Evolutionary conservation across 2,888 invertebrate genomes (phyloP).

Genomic region (Drosophila subquinaria): DNA sequence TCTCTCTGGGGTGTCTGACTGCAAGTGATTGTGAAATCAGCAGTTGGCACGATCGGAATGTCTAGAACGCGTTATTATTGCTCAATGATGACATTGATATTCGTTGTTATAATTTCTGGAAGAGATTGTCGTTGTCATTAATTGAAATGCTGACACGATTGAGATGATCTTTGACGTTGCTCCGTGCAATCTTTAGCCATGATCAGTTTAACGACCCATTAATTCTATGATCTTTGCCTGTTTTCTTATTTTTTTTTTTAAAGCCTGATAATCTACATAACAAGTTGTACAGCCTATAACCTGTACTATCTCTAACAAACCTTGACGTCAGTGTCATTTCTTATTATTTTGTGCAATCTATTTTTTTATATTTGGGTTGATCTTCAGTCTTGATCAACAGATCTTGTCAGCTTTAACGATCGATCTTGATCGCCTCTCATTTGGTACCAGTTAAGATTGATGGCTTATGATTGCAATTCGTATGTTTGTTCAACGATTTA

Average conservation of each 20-base stretch:
- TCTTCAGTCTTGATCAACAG: background rate
- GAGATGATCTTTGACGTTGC: conserved; percentile 37
- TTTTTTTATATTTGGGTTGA: background rate
- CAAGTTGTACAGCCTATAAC: conserved; percentile 21
- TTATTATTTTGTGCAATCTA: background rate
- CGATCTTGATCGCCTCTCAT: conserved; percentile 8
- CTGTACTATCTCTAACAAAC: background rate
- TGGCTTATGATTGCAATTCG: conserved; percentile 24
- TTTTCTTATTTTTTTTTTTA: background rate
- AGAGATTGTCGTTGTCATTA: conserved; percentile 30
- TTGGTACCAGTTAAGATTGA: conserved; percentile 50
- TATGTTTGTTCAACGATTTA: conserved; percentile 52
- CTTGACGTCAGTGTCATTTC: conserved; percentile 7
- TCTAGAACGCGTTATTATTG: conserved; percentile 40
- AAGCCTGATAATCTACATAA: conserved; percentile 31
- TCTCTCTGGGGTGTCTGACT: conserved; percentile 12
- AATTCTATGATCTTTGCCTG: conserved; percentile 35
- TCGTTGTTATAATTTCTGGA: conserved; percentile 14
- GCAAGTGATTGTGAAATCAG: conserved; percentile 12
- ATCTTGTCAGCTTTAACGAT: background rate
- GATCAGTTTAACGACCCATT: conserved; percentile 39
- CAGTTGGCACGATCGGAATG: conserved; percentile 61
- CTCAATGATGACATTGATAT: conserved; percentile 65
- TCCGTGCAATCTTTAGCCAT: conserved; percentile 16
- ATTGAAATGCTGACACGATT: conserved; percentile 46